A percentile compares a stretch with the other conserved stretches of the same genome.
Conservation (phyloP, 2,113 vertebrate genomes). For the Oxygymnocypris stewartii region DNA sequence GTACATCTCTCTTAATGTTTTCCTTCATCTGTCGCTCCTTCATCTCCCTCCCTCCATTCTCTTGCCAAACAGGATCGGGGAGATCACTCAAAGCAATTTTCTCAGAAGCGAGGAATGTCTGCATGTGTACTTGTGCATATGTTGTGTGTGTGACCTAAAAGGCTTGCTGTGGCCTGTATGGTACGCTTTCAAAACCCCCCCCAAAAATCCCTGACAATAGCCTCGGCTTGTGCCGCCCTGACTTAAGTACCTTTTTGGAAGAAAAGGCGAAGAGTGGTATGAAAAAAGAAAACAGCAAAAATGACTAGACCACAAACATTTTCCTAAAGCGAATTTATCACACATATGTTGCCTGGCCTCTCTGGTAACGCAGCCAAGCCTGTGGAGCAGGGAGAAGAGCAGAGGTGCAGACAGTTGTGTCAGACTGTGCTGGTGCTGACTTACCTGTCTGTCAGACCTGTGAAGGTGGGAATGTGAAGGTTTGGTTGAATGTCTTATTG, state of each 20-base stretch:
- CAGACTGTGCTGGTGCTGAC: constrained; percentile 32
- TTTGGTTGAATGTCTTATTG: constrained; percentile 24
- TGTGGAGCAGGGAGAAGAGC: background rate
- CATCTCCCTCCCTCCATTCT: constrained; percentile 31
- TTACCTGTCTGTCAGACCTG: constrained; percentile 36
- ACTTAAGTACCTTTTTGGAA: background rate
- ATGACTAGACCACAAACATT: background rate
- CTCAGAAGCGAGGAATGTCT: constrained; percentile 44
- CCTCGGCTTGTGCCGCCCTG: background rate
- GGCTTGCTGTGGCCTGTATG: constrained; percentile 31
- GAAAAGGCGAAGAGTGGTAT: too few relatives aligned
- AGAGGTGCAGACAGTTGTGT: constrained; percentile 9
- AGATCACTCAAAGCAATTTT: constrained; percentile 39
- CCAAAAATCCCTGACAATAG: background rate
- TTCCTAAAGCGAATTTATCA: background rate
- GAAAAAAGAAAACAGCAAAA: background rate
- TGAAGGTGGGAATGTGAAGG: constrained; percentile 32
- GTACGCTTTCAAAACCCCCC: background rate
- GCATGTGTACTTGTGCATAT: constrained; percentile 8
- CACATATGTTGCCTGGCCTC: constrained; percentile 18
- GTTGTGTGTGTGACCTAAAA: constrained; percentile 1
- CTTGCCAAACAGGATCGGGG: constrained; percentile 45
- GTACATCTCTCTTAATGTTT: constrained; percentile 15
- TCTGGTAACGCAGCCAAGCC: background rate
- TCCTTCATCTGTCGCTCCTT: constrained; percentile 20